Base-by-base conservation (phyloP, 2,888 invertebrate genomes). In the Diaperis boleti region DNA sequence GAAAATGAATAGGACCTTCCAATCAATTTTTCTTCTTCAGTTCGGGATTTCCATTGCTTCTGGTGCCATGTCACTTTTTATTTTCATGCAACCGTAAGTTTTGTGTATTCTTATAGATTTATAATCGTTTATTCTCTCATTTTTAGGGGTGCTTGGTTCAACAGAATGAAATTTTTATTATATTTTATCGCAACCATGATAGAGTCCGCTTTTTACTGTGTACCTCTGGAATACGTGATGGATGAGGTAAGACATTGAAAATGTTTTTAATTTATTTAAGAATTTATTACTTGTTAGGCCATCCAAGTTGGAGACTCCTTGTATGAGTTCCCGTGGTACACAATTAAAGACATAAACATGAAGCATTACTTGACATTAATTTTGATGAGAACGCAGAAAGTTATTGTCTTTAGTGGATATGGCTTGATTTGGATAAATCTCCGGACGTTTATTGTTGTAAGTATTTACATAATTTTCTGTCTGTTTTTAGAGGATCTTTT, bases 21-120 rank as follows among this genome's bases (percentile, higher is more conserved):
- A 20, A 13, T 2, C 4, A 4, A 35, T 52, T 8, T 52, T 52
- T 14, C 10, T 52, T 14, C 20, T 52, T 1, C 39, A 39, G 39
- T 41, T 52, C 22, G 8, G 37, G 1, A 17, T 49, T 2, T 33
- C 49, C 11, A 49, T 49, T 4, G 49, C 49, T 18, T 33, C 33
- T 6, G 49, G 17, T 17, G 29, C 49, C 1, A 11, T 49, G 1
- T 33, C 49, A 3, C 11, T 49, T 33, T 49, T 49, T 8, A 49
- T 49, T 18, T 49, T 49, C 7, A 49, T 33, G 33, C 18, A 49
- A 10, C 49, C 49, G 49, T 49, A 47, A 47, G 29, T 45, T 7
- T 14, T 5, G 6, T 39, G 15, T 39, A 4, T 14, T 5, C 8
- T 10, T 33, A 42, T 2, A 20, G 17, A n/a, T n/a, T n/a, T n/a